Conservation (phyloP, 2,797 vertebrate genomes). For the Phoxinus dragarum region DNA sequence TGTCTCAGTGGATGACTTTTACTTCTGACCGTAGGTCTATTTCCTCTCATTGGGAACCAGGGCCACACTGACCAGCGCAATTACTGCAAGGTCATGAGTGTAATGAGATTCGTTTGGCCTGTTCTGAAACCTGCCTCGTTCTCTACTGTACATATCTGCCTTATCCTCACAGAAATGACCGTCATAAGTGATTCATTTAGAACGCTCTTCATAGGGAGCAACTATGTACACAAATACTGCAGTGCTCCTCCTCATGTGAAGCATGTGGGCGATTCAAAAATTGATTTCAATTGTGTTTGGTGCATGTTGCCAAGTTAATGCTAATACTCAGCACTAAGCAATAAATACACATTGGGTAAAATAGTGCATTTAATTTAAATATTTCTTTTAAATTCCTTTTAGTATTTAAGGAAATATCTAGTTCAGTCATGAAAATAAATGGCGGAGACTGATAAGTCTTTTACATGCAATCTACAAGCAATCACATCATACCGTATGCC, state of each 20-base stretch:
- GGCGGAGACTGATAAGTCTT: too few species aligned
- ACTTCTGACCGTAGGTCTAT: slow-evolving; percentile 24
- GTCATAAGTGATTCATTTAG: neutral
- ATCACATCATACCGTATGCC: too few species aligned
- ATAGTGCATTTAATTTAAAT: neutral
- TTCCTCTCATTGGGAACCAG: slow-evolving; percentile 16
- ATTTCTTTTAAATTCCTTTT: neutral
- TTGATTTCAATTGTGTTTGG: neutral
- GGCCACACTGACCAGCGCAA: neutral
- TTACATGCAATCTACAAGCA: too few species aligned
- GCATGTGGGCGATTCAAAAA: neutral
- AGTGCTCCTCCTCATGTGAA: neutral
- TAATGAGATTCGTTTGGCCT: neutral
- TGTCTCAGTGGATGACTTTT: neutral
- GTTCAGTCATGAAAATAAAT: too few species aligned
- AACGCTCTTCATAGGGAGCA: neutral
- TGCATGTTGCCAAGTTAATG: neutral
- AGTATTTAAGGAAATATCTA: neutral
- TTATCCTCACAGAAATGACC: neutral
- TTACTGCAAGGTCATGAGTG: slow-evolving; percentile 10
- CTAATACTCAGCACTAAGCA: neutral
- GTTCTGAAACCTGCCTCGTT: neutral
- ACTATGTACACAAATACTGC: neutral
- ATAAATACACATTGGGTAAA: neutral
- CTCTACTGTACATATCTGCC: neutral